phyloP scores from a whole-genome alignment of 2,888 invertebrate species.

The Hydraecia micacea region DNA sequence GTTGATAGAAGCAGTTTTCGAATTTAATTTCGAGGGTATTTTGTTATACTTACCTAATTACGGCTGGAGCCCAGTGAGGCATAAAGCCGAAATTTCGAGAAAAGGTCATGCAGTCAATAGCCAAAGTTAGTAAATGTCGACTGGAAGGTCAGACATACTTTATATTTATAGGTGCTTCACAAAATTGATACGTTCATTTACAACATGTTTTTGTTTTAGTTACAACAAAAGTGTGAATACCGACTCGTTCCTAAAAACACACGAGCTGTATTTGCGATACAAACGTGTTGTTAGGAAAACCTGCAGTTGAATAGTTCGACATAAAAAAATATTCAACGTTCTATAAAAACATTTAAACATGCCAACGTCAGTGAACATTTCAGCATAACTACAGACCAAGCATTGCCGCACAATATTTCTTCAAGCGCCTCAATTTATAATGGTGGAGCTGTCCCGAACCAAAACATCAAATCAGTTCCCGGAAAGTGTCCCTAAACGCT shows the following conservation, averaged over 20 bases:
- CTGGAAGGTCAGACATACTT: conserved; percentile 11
- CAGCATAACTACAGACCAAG: neutral
- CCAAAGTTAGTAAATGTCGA: conserved; percentile 49
- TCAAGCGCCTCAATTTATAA: conserved; percentile 43
- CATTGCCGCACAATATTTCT: conserved; percentile 25
- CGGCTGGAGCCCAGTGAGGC: conserved; percentile 34
- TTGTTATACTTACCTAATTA: conserved; percentile 56
- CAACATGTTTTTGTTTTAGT: neutral
- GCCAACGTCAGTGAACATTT: neutral
- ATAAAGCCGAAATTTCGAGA: conserved; percentile 32
- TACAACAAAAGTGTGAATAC: neutral
- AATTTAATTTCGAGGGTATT: conserved; percentile 63
- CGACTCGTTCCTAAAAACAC: neutral
- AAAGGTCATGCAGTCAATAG: conserved; percentile 48
- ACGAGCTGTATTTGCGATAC: neutral
- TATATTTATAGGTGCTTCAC: neutral
- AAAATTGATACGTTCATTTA: neutral
- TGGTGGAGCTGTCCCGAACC: conserved; percentile 9
- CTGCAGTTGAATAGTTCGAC: conserved; percentile 17
- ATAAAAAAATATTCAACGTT: conserved; percentile 17
- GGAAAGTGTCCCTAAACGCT: conserved; percentile 60
- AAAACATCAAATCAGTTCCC: conserved; percentile 48
- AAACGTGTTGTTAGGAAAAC: neutral
- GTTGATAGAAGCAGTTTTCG: conserved; percentile 51
- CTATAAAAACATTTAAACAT: neutral